Percentiles rank a stretch among this genome's conserved stretches.
These are phyloP conservation scores for Ophioninae sp. DNA, from an alignment of 2,888 invertebrate genomes.

Conservation along the genomic window DNA sequence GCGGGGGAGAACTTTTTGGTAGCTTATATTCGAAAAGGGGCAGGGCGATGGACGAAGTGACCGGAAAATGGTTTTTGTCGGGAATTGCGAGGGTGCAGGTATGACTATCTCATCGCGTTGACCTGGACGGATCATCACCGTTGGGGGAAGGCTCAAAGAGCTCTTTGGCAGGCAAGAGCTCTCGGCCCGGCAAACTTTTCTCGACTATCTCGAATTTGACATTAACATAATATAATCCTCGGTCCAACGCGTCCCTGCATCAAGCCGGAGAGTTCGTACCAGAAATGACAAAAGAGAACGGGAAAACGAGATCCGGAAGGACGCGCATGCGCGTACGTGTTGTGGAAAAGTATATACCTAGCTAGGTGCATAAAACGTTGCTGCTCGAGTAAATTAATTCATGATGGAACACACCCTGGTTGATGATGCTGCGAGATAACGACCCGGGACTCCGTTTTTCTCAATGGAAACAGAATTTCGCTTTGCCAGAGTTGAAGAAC, in stretches of 20 bases:
- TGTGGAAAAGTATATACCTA: neutral
- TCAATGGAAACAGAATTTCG: too few relatives aligned
- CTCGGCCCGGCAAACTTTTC: conserved; percentile 14
- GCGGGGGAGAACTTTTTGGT: neutral
- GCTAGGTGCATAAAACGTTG: neutral
- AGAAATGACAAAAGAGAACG: neutral
- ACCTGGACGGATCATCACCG: too few relatives aligned
- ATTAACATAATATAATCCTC: neutral
- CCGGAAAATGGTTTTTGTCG: neutral
- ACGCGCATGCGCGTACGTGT: neutral
- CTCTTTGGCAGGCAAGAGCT: neutral
- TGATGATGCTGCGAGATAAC: neutral
- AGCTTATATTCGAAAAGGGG: neutral
- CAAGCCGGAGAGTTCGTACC: neutral
- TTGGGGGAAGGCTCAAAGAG: neutral
- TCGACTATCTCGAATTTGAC: neutral
- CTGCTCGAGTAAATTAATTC: neutral
- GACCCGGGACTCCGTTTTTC: neutral
- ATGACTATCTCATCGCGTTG: neutral
- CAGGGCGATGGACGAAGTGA: neutral
- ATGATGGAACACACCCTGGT: neutral
- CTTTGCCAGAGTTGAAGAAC: neutral
- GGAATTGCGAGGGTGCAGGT: neutral
- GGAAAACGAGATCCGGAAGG: neutral
- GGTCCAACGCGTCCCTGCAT: neutral